Evolutionary conservation across 92 coral and sea anemone species (phyloP).

Genomic region (Meandrina meandrites): DNA sequence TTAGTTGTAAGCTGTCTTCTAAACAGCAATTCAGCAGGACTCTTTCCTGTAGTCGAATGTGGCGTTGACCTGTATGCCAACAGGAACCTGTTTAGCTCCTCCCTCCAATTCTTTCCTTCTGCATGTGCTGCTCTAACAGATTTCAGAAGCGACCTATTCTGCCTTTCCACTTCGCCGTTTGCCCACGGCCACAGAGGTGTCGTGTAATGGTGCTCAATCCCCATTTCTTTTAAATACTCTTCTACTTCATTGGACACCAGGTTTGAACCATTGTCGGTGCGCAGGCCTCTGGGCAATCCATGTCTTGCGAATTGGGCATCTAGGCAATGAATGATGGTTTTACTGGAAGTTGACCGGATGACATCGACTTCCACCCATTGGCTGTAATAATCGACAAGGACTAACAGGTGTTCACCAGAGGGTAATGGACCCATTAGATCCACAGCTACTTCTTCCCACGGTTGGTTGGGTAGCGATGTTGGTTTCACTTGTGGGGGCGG

Average conservation of each 20-base stretch:
- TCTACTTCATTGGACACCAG: constrained; percentile 40
- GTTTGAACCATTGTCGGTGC: constrained; percentile 54
- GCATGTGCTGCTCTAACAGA: constrained; percentile 51
- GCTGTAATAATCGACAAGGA: too few species aligned
- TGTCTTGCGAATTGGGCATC: too few species aligned
- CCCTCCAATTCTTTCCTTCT: constrained; percentile 41
- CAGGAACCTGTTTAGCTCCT: constrained; percentile 43
- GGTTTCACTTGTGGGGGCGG: constrained; percentile 49
- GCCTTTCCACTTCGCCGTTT: constrained; percentile 66
- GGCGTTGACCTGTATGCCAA: constrained; percentile 55
- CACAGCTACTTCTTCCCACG: constrained; percentile 59
- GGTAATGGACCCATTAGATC: constrained; percentile 59
- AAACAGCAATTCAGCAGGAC: constrained; percentile 57
- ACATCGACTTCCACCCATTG: too few species aligned
- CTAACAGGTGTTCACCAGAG: constrained; percentile 51
- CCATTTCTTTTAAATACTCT: constrained; percentile 41
- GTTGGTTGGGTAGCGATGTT: constrained; percentile 46
- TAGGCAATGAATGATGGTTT: too few species aligned
- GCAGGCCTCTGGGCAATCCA: too few species aligned
- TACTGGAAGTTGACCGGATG: too few species aligned
- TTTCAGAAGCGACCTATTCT: constrained; percentile 50
- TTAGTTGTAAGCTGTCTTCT: constrained; percentile 29
- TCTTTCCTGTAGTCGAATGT: constrained; percentile 55
- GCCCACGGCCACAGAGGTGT: too few species aligned
- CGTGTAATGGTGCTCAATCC: constrained; percentile 12